Evolutionary conservation across 1,140 invertebrate species (phyloP).

Genomic region (Platyscapa corneri): DNA sequence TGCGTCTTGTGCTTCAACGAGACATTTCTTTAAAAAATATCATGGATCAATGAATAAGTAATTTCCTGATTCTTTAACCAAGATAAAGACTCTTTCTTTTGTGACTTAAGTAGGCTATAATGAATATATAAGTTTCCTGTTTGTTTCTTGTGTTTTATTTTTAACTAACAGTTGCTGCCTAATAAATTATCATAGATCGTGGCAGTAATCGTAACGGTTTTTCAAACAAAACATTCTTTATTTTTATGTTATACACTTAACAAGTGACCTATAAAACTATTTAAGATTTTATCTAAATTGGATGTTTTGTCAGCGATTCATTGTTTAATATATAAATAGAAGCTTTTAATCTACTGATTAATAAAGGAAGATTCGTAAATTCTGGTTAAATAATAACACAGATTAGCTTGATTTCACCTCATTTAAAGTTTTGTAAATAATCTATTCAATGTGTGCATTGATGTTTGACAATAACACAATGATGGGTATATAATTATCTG

Average conservation of each 20-base stretch:
- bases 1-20: neutral
- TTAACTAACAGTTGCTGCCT: neutral
- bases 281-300: too few relatives aligned
- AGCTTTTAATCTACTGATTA: neutral
- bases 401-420: too few relatives aligned
- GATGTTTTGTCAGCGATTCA: neutral
- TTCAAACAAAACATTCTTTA: too few relatives aligned
- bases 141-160: neutral
- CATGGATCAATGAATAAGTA: neutral
- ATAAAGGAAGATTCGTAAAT: neutral
- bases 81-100: neutral
- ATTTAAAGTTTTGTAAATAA: too few relatives aligned
- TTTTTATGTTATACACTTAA: too few relatives aligned
- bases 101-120: neutral
- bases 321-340: neutral
- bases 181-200: neutral
- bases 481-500: too few relatives aligned
- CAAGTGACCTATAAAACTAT: too few relatives aligned
- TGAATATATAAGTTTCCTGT: neutral
- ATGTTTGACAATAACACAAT: too few relatives aligned
- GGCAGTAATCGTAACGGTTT: too few relatives aligned
- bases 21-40: neutral
- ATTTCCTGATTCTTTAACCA: neutral
- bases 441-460: too few relatives aligned
- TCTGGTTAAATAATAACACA: neutral